Evolutionary conservation across 1,140 invertebrate genomes (phyloP).

Genomic region (Philopotamus ludificatus): DNA sequence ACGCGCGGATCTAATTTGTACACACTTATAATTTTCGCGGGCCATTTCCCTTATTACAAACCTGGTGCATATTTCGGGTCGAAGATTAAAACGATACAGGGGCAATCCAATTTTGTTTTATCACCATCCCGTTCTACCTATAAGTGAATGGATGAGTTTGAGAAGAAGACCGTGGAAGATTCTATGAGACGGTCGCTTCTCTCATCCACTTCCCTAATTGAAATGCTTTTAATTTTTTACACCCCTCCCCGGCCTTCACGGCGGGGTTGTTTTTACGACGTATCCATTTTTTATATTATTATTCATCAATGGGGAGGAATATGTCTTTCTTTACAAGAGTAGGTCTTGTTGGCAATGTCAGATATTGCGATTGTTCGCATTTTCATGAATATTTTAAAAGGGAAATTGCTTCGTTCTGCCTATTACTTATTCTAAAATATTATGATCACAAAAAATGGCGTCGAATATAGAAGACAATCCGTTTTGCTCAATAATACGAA

Average conservation of each 20-base stretch:
- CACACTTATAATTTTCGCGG: no score
- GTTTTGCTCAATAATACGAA: no score
- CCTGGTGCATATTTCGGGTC: slow-evolving; percentile 5
- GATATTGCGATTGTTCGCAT: not conserved
- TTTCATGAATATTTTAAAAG: not conserved
- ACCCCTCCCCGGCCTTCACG: slow-evolving; percentile 5
- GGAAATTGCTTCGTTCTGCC: no score
- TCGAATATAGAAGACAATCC: no score
- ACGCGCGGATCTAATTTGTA: no score
- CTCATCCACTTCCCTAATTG: slow-evolving; percentile 36
- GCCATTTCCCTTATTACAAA: not conserved
- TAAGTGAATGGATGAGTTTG: not conserved
- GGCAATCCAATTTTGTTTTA: slow-evolving; percentile 29
- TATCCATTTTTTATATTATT: slow-evolving; percentile 25
- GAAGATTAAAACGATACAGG: slow-evolving; percentile 29
- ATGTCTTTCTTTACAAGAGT: slow-evolving; percentile 4
- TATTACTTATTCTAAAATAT: no score
- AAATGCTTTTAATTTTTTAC: slow-evolving; percentile 42
- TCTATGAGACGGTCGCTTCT: slow-evolving; percentile 1
- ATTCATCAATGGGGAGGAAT: slow-evolving; percentile 25
- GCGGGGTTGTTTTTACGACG: slow-evolving; percentile 27
- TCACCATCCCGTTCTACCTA: slow-evolving; percentile 10
- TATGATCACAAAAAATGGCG: no score
- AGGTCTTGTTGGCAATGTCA: not conserved
- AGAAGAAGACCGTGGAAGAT: not conserved